Base-by-base conservation (phyloP, 1,140 invertebrate species). In the Drosophila funebris region DNA sequence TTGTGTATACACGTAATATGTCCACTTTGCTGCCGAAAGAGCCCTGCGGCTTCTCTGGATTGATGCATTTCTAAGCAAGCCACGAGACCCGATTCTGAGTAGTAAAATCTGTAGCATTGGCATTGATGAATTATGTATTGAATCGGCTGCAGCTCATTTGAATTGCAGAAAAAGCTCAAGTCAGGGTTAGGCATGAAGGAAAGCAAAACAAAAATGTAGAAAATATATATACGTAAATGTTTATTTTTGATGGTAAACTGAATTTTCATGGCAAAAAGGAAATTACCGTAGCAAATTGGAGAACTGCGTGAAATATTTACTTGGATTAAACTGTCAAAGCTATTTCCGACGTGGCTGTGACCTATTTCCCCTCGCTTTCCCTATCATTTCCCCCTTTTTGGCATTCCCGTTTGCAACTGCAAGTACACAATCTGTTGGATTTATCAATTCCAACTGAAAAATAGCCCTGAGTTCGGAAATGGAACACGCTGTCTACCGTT, bases 391-490 rank as follows among this genome's bases (percentile, higher is more conserved):
- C 50, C 16, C 0, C 31, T 11, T 24, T 4, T 7, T 18, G 9
- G 9, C 43, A 39, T 11, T 24, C 27, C 31, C 33, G 39, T 16
- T 14, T 37, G 16, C 29, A 31, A 13, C 31, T 18, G 9, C 29
- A n/a, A 33, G 9, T 36, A 20, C 41, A 36, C 29, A 46, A 71
- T 78, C 79, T 66, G 43, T 57, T 44, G 74, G 74, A 67, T 71
- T 71, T 78, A 82, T 78, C 75, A 82, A 74, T 82, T 82, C 60
- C 60, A 73, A 56, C 64, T 82, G 69, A 77, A 74, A 81, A 82
- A 78, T 66, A 64, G 67, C 73, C 37, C 36, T 74, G 75, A 60
- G 64, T 62, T 83, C 61, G 79, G 70, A 82, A 82, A 83, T 78
- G 61, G 52, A 62, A 62, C n/a, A n/a, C 33, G 20, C 75, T 36